Evolutionary conservation across 2,888 invertebrate genomes (phyloP), one percentile per base, ranked within the genome.

Genomic region (Noctua janthina): DNA sequence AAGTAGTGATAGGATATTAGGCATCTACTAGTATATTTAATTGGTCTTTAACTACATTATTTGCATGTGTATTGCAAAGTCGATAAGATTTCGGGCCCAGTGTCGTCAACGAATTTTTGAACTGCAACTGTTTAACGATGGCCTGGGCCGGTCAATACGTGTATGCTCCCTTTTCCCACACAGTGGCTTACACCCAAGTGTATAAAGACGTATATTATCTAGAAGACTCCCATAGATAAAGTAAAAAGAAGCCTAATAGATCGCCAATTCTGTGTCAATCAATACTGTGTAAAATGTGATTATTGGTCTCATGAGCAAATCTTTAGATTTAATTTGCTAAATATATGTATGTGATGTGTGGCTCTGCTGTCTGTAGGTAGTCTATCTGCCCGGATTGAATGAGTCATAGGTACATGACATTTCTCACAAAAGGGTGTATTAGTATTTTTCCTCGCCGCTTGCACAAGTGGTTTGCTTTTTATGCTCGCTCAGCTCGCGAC

Each of bases 1-100:
- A 39, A 20, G 3, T 51, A 75, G 49, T 70, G 10, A 10, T 76
- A 71, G 4, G 5, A 23, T 39, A 39, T 13, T 81, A 68, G 13
- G n/a, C 49, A 43, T 70, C 78, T 71, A 56, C 29, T 79, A n/a
- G 23, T 64, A 35, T 74, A 56, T 69, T 69, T 68, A 54, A 73
- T 35, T 2, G 43, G 29, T 64, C 13, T 71, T 20, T 29, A 69
- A 43, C 51, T 35, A 46, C 15, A 54, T 39, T 67, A n/a, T 39
- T 39, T 66, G 51, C 15, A 35, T 29, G 23, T 35, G n/a, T 72
- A 51, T 68, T 73, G 11, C 2, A 23, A 66, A 54, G 35, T 46
- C 23, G 8, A 64, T 54, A 17, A 1, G 20, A 23, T 59, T 35
- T 54, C 29, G 15, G 35, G 13, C 66, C 20, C 29, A 54, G 13